phyloP scores from a whole-genome alignment of 2,113 vertebrate species.

The Neolamprologus cancellatus region DNA sequence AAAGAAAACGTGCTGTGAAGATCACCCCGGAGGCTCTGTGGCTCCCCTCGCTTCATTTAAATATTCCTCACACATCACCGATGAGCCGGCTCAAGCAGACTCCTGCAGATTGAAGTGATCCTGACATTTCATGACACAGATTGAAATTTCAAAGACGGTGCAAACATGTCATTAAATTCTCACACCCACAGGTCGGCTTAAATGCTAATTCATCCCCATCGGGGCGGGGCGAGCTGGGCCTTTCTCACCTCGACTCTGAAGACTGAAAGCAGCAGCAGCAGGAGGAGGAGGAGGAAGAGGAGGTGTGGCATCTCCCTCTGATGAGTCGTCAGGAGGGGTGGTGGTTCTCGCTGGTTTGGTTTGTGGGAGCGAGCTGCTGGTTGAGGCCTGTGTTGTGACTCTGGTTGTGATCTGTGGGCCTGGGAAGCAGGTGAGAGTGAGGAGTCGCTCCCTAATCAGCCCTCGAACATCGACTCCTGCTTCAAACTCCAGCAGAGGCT shows the following conservation, averaged over 20 bases:
- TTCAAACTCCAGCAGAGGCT: not conserved
- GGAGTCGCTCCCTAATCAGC: not conserved
- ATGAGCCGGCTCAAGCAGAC: not conserved
- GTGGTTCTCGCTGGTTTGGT: not conserved
- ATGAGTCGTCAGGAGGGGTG: not conserved
- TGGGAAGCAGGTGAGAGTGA: not conserved
- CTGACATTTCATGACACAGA: not conserved
- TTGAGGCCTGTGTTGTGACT: not conserved
- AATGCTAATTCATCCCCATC: not conserved
- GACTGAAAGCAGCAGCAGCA: not conserved
- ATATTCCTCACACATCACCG: not conserved
- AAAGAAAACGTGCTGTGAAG: not conserved
- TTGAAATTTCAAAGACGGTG: not conserved
- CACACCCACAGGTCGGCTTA: not conserved
- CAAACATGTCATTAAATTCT: not conserved
- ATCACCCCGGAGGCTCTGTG: not conserved
- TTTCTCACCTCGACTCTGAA: not conserved
- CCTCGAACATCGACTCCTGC: not conserved
- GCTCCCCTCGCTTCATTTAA: not conserved
- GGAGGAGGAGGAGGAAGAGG: rapidly evolving
- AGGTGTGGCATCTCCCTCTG: not conserved
- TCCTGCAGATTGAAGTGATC: not conserved
- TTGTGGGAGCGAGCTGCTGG: not conserved
- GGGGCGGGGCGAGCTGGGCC: not conserved
- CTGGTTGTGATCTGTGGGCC: not conserved